These are phyloP conservation scores for Corvus hawaiiensis DNA, from an alignment of 2,113 vertebrate species.

Conservation along the genomic window DNA sequence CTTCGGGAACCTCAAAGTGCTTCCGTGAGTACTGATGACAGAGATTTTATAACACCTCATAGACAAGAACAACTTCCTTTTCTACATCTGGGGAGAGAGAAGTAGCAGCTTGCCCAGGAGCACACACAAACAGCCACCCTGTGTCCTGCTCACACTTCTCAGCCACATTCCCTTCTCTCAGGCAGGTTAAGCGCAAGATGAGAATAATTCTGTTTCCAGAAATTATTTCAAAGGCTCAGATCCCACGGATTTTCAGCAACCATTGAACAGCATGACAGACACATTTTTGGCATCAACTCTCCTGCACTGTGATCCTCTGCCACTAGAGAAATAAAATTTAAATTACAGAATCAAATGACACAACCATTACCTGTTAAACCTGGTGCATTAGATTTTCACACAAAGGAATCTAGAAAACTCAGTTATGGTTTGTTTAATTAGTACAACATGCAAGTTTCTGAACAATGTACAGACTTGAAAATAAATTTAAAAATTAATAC, in stretches of 20 bases:
- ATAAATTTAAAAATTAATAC: neutral
- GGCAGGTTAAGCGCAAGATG: neutral
- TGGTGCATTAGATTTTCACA: neutral
- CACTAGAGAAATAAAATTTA: neutral
- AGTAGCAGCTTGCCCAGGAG: neutral
- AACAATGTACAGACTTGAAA: neutral
- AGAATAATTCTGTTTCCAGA: neutral
- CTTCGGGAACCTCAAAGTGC: constrained; percentile 13
- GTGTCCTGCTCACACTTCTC: neutral
- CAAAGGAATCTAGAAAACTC: neutral
- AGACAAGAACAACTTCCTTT: neutral
- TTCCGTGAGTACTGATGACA: neutral
- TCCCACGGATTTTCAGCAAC: neutral
- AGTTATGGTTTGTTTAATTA: neutral
- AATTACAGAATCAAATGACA: neutral
- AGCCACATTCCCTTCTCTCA: neutral
- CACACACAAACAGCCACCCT: neutral
- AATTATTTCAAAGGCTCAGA: neutral
- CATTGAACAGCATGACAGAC: neutral
- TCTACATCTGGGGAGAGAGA: neutral
- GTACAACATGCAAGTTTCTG: neutral
- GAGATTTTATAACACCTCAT: neutral
- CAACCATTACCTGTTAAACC: neutral
- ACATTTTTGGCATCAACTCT: neutral
- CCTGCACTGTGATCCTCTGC: neutral